A percentile compares a stretch with the other conserved stretches of the same genome.
Evolutionary conservation across 2,797 vertebrate genomes (phyloP).

Genomic region (Catamblyrhynchus diadema): DNA sequence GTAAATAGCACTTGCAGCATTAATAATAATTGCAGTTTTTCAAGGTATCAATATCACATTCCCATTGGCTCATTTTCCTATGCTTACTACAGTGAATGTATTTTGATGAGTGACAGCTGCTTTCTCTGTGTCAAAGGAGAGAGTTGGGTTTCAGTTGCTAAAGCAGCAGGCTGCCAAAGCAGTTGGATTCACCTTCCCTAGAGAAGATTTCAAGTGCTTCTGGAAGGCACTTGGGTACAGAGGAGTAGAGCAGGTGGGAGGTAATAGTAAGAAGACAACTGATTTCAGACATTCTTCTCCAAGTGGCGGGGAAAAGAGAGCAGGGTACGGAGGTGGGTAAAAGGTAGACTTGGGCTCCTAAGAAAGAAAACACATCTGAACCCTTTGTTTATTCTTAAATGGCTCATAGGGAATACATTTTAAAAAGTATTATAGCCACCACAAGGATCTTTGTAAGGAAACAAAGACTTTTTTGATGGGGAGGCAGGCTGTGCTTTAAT

Average conservation of each 20-base stretch:
- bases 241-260: not conserved
- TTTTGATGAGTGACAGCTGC: not conserved
- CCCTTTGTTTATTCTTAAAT: not conserved
- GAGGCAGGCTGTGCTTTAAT: not conserved
- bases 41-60: not conserved
- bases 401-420: not conserved
- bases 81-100: not conserved
- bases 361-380: not conserved
- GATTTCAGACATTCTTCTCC: not conserved
- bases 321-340: not conserved
- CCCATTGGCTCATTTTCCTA: not conserved
- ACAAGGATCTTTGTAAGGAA: not conserved
- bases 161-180: not conserved
- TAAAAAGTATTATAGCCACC: not conserved
- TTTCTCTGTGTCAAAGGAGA: not conserved
- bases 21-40: conserved; percentile 4
- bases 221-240: not conserved
- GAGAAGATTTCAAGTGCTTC: not conserved
- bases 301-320: not conserved
- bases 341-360: not conserved
- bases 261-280: not conserved
- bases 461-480: not conserved
- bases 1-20: conserved; percentile 8
- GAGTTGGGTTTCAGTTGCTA: not conserved
- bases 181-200: not conserved